These are phyloP conservation scores for Calcarius ornatus DNA, from an alignment of 2,113 vertebrate genomes.

Conservation along the genomic window DNA sequence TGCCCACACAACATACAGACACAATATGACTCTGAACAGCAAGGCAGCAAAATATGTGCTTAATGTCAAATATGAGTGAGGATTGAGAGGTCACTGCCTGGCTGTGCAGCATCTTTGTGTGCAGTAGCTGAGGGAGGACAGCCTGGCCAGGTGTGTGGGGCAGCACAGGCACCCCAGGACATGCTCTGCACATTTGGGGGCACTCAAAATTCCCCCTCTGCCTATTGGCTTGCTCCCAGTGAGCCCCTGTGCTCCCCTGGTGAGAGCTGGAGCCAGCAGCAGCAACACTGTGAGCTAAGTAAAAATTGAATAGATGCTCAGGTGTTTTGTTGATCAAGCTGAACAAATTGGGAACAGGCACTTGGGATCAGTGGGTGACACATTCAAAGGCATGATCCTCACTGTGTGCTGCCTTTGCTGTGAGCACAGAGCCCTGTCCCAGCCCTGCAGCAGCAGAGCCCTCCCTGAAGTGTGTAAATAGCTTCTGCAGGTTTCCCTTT, in stretches of 20 bases:
- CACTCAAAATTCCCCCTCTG: accelerated
- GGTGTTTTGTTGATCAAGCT: background rate
- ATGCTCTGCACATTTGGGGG: background rate
- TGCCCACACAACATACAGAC: background rate
- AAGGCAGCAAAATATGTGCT: background rate
- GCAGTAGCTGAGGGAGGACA: background rate
- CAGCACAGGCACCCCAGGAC: background rate
- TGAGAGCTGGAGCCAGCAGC: background rate
- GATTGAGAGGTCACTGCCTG: background rate
- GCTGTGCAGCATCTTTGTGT: background rate
- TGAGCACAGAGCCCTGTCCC: accelerated
- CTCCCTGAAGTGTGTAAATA: background rate
- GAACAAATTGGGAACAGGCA: background rate
- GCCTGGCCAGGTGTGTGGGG: background rate
- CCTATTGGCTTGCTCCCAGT: accelerated
- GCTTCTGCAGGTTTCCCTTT: background rate
- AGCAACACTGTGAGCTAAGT: background rate
- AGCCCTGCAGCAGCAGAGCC: background rate
- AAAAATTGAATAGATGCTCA: background rate
- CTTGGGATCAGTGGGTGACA: background rate
- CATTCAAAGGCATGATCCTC: background rate
- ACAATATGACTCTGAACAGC: background rate
- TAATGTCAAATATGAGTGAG: background rate
- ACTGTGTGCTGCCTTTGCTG: background rate
- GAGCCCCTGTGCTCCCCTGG: background rate